Evolutionary conservation across 2,797 vertebrate genomes (phyloP), one percentile per base, ranked within the genome.

Genomic region (Poeciliopsis infans): DNA sequence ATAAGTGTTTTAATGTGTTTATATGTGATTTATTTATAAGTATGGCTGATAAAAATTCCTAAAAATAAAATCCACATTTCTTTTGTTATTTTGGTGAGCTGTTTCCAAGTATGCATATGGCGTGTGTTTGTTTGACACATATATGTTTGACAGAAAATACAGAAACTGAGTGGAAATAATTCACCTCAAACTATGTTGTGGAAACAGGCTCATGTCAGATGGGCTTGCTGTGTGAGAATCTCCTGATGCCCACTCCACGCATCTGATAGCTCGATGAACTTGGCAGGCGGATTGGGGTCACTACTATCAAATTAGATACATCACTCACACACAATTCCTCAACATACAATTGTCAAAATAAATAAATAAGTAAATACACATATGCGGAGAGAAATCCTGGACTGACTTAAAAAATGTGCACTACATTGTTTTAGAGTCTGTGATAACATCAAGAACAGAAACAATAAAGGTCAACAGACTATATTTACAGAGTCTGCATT

Each of bases 281-380:
- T 90, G 89, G 88, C 88, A 88, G 94, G 95, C 95, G 95, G 94
- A 96, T 95, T 96, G 91, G 90, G 95, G 95, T 94, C 95, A 94
- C 81, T 75, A 79, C 84, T 85, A 93, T 96, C 94, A 95, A 89
- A 95, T 93, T 90, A 86, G 89, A 95, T 95, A 89, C 86, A 95
- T 94, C 92, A 85, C 75, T 75, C 78, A 70, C 70, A 78, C 51
- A 77, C 77, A 7, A 11, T 64, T 78, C 43, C 33, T 80, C 39
- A 78, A 68, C 70, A 83, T 72, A 85, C 81, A 83, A 81, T 73
- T 81, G 51, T 75, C 12, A 0, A 55, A 23, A 53, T 25, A 51
- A 51, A 53, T 3, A 51, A 51, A 49, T 45, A 46, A 46, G 15
- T 2, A 47, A 51, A 51, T 8, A 23, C 20, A 8, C 10, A 4